Base-by-base conservation (phyloP, 2,797 vertebrate genomes). In the Hippocampus kuda region DNA sequence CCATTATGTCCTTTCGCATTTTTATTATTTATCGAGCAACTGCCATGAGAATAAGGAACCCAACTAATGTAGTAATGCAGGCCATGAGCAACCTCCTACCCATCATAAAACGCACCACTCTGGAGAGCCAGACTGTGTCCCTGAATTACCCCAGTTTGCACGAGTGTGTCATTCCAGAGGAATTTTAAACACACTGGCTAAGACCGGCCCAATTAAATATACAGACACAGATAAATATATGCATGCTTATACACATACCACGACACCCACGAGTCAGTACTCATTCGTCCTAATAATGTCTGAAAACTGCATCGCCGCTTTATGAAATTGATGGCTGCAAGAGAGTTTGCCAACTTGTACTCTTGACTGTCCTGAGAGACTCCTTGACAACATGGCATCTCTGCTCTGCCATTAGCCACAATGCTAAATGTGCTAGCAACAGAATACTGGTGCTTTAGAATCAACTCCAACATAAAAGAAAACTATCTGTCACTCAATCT, bases 161-260 rank as follows among this genome's bases (percentile, higher is more conserved):
- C 75, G 74, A 61, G 30, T 83, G 80, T 87, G 84, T 88, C 83
- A 88, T 84, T 86, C 75, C 71, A 71, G 68, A 75, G 82, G 86
- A 86, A 85, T 86, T 85, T 89, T 83, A 83, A 88, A 88, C 80
- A 81, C 84, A 83, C 79, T 79, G 78, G 74, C 79, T 76, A 81
- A 83, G 75, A 87, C 73, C 74, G 80, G 71, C 77, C 81, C 77
- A 83, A 86, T 87, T 83, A 86, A 80, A 85, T 75, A 87, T 80
- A 85, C 72, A 78, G 67, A 63, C 76, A 72, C 65, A 74, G 67
- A 73, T 69, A 70, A 73, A 77, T 68, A 71, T 73, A 79, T 67
- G 70, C 67, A 56, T 77, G 70, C 49, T 12, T 49, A 30, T 15
- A 24, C 66, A 67, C 66, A 76, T 63, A 71, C 76, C 26, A 24